Evolutionary conservation across 1,140 invertebrate genomes (phyloP), one percentile per base, ranked within the genome.

Genomic region (Gryon sp.): DNA sequence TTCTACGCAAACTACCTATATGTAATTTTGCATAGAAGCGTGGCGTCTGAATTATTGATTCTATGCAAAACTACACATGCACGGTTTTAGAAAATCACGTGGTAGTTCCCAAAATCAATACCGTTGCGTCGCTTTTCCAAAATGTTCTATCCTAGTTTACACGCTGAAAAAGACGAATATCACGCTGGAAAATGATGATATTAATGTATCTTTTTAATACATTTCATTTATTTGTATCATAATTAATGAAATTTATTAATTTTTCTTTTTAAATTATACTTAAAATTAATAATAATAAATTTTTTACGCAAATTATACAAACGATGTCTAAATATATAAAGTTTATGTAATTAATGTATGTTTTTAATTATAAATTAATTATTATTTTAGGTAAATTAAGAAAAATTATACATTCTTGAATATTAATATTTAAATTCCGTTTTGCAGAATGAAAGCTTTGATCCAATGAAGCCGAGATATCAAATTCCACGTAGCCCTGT

Each of bases 1-100:
- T 76, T 76, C 57, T 76, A 76, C 63, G 73, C 73, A 76, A 76
- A 69, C 73, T 63, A 69, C 50, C 38, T 69, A 76, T 69, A 69
- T 63, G 73, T 76, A 63, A 63, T 76, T 76, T 76, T 75, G 72
- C 62, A 75, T 75, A 75, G 73, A 76, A 69, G 24, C 63, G 22
- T 50, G 20, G 63, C 55, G 73, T 69, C 73, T 63, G 57, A 76
- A 65, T 76, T 76, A 76, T 76, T 69, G 73, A 76, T 76, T 76
- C 73, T 69, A 76, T 57, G 62, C 72, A 75, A 75, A 75, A 75
- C 72, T 75, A 68, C 63, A 60, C 15, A 59, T 36, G 30, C 43
- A 59, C 53, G 52, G 62, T 68, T 75, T 68, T 68, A 75, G 72
- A 73, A 73, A 73, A 65, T 73, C 43, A 4, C 12, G 11, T 6